These are phyloP conservation scores for Steinernema khuongi DNA, from an alignment of 1,140 invertebrate genomes.

Conservation along the genomic window DNA sequence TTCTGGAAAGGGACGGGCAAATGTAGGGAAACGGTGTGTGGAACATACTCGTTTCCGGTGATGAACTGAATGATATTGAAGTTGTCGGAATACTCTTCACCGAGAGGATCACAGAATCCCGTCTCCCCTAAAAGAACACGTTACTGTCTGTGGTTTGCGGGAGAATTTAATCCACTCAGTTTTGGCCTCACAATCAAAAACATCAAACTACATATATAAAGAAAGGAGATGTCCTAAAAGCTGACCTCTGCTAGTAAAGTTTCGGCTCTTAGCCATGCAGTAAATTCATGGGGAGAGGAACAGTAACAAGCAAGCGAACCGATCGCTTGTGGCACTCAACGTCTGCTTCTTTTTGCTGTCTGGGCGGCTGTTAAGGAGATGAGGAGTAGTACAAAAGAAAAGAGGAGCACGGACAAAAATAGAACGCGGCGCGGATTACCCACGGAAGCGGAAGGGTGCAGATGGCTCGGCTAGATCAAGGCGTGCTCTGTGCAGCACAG, in stretches of 20 bases:
- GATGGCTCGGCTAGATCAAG: neutral
- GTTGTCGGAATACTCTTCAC: neutral
- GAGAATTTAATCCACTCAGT: neutral
- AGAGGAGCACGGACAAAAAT: neutral
- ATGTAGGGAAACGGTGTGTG: neutral
- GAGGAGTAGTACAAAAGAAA: neutral
- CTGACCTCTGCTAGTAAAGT: constrained; percentile 15
- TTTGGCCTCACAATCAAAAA: too few species aligned
- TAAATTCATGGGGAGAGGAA: neutral
- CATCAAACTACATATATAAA: neutral
- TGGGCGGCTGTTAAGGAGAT: neutral
- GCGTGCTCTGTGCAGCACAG: neutral
- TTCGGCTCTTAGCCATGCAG: constrained; percentile 14
- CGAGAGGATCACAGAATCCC: constrained; percentile 4
- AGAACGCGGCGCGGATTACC: neutral
- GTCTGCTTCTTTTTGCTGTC: neutral
- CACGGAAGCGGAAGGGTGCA: neutral
- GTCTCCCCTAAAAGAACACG: neutral
- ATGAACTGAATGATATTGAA: constrained; percentile 8
- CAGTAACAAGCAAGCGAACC: neutral
- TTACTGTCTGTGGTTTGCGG: too few species aligned
- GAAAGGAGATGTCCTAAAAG: neutral
- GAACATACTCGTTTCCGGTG: constrained; percentile 5
- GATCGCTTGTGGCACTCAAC: neutral
- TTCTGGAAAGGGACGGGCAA: neutral